Evolutionary conservation across 2,888 invertebrate genomes (phyloP), one percentile per base, ranked within the genome.

Genomic region (Dichetophora obliterata): DNA sequence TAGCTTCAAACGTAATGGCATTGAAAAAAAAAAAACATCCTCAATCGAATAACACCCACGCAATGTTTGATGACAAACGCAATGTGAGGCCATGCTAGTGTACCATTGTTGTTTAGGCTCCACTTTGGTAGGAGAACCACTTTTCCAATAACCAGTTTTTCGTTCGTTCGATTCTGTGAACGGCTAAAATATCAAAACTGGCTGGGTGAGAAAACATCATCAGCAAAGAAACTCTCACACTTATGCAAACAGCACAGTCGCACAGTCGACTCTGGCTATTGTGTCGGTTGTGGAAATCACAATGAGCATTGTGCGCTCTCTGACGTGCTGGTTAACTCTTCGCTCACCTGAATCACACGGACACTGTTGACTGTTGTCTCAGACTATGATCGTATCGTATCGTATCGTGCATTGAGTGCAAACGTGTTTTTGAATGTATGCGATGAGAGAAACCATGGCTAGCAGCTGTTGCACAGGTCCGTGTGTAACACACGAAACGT

Each of bases 401-500:
- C 77, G 68, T 59, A 73, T 61, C 48, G 61, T 52, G 71, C 52
- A 75, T 71, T 78, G 69, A 61, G 34, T 66, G 75, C 54, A 54
- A 72, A 59, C 27, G 72, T 50, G 75, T 68, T 72, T 75, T 65
- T 16, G 43, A 50, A 65, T 77, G 78, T 78, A 63, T 68, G 73
- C 22, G 65, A n/a, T 54, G 66, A 59, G 73, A 27, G 65, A 24
- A 61, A 22, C 34, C 61, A 63, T 50, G 11, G 37, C 19, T 24
- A 76, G 57, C 74, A 57, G 48, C 73, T 72, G 61, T 66, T 65
- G 70, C 70, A 52, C 85, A 86, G 89, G 89, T 89, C 90, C 89
- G 89, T 88, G 88, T 88, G 83, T 86, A 88, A 86, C 85, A 85
- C 84, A 86, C 87, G 84, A 85, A 85, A 85, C 87, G 87, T 84